Evolutionary conservation across 2,113 vertebrate species (phyloP).

Genomic region (Elephantulus edwardii): DNA sequence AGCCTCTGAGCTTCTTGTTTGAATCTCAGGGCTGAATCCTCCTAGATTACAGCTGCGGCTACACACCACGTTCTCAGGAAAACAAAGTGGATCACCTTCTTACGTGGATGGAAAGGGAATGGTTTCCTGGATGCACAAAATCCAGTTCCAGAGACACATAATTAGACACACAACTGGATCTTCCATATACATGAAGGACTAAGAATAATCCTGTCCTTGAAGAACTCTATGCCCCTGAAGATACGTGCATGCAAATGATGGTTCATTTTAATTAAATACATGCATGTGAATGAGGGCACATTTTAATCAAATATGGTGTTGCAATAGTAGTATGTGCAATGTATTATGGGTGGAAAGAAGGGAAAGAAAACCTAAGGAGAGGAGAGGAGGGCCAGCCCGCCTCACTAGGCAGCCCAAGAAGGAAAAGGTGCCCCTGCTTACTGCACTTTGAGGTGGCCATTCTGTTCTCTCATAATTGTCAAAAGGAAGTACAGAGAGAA

Average conservation of each 20-base stretch:
- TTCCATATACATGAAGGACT: background rate
- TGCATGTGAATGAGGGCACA: too few relatives aligned
- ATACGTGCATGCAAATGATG: background rate
- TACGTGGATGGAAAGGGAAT: background rate
- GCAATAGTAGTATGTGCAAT: background rate
- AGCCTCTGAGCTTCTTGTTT: background rate
- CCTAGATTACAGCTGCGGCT: background rate
- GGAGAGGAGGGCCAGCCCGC: too few relatives aligned
- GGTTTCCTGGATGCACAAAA: background rate
- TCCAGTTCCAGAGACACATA: background rate
- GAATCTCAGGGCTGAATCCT: background rate
- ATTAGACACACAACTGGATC: background rate
- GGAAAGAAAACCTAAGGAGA: background rate
- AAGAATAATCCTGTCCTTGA: background rate
- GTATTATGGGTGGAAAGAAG: background rate
- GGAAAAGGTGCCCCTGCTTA: background rate
- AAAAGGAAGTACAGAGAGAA: background rate
- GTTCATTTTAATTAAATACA: background rate
- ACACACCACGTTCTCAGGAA: background rate
- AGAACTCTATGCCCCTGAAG: background rate
- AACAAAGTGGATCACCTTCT: background rate
- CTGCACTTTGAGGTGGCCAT: background rate
- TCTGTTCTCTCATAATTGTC: background rate
- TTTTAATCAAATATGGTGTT: background rate
- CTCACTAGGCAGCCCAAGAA: too few relatives aligned